These are phyloP conservation scores for Drosophila willistoni DNA, from an alignment of 1,140 invertebrate genomes.

Conservation along the genomic window DNA sequence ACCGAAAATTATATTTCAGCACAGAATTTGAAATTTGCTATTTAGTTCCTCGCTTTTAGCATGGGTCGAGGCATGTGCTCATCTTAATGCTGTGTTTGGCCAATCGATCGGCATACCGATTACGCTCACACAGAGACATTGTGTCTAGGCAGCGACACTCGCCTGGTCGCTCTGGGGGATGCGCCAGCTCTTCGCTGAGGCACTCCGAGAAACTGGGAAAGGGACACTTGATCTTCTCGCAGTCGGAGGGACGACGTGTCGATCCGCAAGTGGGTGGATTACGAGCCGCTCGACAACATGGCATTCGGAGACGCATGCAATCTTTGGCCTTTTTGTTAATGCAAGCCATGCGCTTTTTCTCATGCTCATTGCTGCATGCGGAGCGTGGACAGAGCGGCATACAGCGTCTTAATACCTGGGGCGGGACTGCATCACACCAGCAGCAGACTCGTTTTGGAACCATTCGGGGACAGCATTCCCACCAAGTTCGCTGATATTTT, in stretches of 20 bases:
- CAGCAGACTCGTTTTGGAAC: slow-evolving; percentile 53
- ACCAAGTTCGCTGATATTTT: slow-evolving; percentile 63
- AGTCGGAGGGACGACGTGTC: accelerated
- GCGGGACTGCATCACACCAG: slow-evolving; percentile 53
- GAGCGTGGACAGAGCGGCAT: slow-evolving; percentile 18
- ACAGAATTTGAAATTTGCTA: not conserved
- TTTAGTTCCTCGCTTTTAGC: not conserved
- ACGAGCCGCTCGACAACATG: slow-evolving; percentile 45
- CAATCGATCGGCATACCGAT: not conserved
- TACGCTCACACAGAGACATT: not conserved
- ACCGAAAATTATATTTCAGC: not conserved
- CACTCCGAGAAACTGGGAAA: slow-evolving; percentile 70
- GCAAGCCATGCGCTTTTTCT: slow-evolving; percentile 17
- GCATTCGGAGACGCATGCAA: slow-evolving; percentile 40
- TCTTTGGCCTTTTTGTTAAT: not conserved
- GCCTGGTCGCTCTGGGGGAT: not conserved
- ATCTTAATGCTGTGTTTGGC: not conserved
- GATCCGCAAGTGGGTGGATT: slow-evolving; percentile 32
- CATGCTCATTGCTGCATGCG: slow-evolving; percentile 20
- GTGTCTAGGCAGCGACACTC: slow-evolving; percentile 31
- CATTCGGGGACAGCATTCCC: slow-evolving; percentile 59
- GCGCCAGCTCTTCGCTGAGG: slow-evolving; percentile 6
- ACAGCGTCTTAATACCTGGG: slow-evolving; percentile 25
- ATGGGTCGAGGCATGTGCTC: not conserved
- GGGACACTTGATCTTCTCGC: slow-evolving; percentile 50